These are phyloP conservation scores for Drosophila persimilis DNA, from an alignment of 1,140 invertebrate species.

Conservation along the genomic window DNA sequence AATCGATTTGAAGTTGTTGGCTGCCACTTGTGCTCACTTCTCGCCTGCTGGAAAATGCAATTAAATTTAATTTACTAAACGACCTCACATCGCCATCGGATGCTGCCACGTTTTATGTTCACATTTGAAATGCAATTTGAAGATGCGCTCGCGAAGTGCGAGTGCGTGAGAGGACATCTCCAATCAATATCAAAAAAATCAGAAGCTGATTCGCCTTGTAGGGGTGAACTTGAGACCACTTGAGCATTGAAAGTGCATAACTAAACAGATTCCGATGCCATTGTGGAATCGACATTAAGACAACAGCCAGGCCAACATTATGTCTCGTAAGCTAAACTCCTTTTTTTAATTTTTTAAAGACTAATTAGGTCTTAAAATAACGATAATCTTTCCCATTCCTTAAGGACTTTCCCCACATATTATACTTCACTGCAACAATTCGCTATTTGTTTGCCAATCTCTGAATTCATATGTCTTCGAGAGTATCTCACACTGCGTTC, in stretches of 20 bases:
- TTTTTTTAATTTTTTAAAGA: no score
- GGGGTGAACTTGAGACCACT: conserved; percentile 42
- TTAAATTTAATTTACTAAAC: conserved; percentile 66
- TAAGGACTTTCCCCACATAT: no score
- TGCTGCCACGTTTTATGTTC: conserved; percentile 39
- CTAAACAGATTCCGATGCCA: neutral
- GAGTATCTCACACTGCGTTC: no score
- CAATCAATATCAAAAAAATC: conserved; percentile 24
- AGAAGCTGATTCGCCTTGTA: conserved; percentile 55
- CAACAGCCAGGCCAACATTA: conserved; percentile 6
- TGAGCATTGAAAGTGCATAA: conserved; percentile 33
- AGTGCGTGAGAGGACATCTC: conserved; percentile 52
- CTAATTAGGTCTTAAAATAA: no score
- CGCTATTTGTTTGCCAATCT: no score
- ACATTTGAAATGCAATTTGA: conserved; percentile 54
- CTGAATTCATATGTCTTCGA: no score
- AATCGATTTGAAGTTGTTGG: conserved; percentile 52
- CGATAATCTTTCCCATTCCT: no score
- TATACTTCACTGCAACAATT: no score
- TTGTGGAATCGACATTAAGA: conserved; percentile 3
- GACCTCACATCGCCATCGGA: conserved; percentile 49
- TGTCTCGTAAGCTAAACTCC: neutral
- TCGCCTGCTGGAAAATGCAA: conserved; percentile 46
- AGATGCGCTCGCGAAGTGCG: conserved; percentile 37
- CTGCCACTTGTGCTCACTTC: conserved; percentile 33